phyloP scores from a whole-genome alignment of 2,888 invertebrate species.

The Parthenolecanium corni region DNA sequence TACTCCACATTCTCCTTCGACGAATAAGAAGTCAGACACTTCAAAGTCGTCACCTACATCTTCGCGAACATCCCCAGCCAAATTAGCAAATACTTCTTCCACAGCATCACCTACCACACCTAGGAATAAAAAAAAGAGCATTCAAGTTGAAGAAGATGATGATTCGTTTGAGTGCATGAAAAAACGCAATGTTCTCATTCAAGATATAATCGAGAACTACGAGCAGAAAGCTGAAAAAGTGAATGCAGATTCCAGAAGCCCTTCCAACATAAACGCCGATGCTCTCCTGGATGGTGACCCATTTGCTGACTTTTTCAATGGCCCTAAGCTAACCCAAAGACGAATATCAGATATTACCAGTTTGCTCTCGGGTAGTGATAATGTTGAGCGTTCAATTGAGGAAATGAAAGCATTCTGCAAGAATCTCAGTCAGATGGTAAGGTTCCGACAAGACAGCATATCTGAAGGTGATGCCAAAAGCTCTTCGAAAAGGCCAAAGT shows the following conservation, averaged over 20 bases:
- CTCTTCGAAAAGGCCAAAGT: conserved; percentile 42
- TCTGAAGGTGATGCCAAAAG: background rate
- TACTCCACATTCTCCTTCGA: too few relatives aligned
- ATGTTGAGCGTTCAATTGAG: background rate
- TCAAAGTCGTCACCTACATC: background rate
- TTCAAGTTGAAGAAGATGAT: conserved; percentile 7
- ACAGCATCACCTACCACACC: too few relatives aligned
- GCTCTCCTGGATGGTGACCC: background rate
- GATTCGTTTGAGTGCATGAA: conserved; percentile 13
- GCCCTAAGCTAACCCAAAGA: background rate
- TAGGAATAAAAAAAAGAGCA: background rate
- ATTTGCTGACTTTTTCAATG: background rate
- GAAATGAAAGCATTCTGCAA: conserved; percentile 10
- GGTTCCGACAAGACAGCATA: conserved; percentile 13
- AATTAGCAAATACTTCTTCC: too few relatives aligned
- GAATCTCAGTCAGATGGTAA: conserved; percentile 8
- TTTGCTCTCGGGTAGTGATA: background rate
- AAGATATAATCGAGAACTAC: conserved; percentile 7
- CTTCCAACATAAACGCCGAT: too few relatives aligned
- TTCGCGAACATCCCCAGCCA: background rate
- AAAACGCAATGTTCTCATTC: conserved; percentile 16
- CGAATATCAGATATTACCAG: conserved; percentile 22
- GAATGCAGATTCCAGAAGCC: background rate
- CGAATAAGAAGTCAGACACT: background rate
- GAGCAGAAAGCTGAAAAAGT: background rate